These are phyloP conservation scores for Neodiprion pinetum DNA, from an alignment of 1,140 invertebrate species.

Conservation along the genomic window DNA sequence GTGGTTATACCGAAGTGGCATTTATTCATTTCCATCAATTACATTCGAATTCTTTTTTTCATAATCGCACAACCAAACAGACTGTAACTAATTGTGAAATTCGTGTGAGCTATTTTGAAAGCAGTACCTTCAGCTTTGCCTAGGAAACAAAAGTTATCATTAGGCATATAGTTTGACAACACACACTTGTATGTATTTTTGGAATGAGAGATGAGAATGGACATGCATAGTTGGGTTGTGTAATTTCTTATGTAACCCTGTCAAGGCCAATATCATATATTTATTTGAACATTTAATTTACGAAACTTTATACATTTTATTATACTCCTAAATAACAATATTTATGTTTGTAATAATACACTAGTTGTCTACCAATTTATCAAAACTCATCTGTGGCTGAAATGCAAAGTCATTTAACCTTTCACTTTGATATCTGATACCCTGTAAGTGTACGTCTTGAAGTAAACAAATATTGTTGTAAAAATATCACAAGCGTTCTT, in stretches of 20 bases:
- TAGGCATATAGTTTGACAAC: not conserved
- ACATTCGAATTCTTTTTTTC: no score
- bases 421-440: no score
- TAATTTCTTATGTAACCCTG: constrained; percentile 1
- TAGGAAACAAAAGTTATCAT: constrained; percentile 5
- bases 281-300: not conserved
- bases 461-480: constrained; percentile 24
- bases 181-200: not conserved
- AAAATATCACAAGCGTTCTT: constrained; percentile 14
- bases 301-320: not conserved
- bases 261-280: not conserved
- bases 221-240: not conserved
- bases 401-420: no score
- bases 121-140: constrained; percentile 3
- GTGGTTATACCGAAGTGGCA: no score
- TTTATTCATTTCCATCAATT: no score
- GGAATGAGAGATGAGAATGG: not conserved
- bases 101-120: not conserved
- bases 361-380: no score
- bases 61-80: no score
- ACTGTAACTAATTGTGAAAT: not conserved
- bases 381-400: no score
- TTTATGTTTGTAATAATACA: no score
- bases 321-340: no score
- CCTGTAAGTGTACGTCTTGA: constrained; percentile 29